phyloP scores from a whole-genome alignment of 2,113 vertebrate species.

The Marmota flaviventris region DNA sequence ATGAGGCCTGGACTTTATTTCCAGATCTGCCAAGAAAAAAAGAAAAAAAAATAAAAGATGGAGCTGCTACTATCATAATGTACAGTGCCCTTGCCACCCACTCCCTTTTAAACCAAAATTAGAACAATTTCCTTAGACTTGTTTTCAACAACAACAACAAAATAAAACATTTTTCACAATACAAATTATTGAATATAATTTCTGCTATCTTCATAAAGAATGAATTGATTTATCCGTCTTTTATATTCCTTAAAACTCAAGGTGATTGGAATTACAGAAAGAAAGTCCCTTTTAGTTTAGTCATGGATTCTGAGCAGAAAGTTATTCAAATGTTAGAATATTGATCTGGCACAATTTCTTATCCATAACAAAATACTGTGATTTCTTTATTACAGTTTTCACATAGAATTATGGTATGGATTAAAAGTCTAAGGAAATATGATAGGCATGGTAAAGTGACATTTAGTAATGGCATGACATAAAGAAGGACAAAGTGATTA shows the following conservation, averaged over 20 bases:
- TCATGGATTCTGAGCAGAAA: conserved; percentile 27
- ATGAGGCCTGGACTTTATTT: neutral
- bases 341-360: conserved; percentile 27
- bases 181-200: neutral
- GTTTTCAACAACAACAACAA: conserved; percentile 14
- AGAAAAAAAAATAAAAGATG: neutral
- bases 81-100: neutral
- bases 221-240: conserved; percentile 17
- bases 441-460: neutral
- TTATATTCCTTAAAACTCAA: conserved; percentile 48
- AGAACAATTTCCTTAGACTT: neutral
- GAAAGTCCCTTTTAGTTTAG: conserved; percentile 53
- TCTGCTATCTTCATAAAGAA: neutral
- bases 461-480: neutral
- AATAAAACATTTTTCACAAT: conserved; percentile 14
- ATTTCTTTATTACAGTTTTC: conserved; percentile 42
- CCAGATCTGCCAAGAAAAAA: neutral
- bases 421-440: conserved; percentile 49
- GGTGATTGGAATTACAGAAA: conserved; percentile 28
- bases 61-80: neutral
- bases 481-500: conserved; percentile 23
- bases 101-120: neutral
- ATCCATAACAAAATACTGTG: neutral
- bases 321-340: conserved; percentile 49
- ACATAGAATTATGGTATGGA: neutral